phyloP scores from a whole-genome alignment of 23 tunicate genomes.

The Ciona savignyi region DNA sequence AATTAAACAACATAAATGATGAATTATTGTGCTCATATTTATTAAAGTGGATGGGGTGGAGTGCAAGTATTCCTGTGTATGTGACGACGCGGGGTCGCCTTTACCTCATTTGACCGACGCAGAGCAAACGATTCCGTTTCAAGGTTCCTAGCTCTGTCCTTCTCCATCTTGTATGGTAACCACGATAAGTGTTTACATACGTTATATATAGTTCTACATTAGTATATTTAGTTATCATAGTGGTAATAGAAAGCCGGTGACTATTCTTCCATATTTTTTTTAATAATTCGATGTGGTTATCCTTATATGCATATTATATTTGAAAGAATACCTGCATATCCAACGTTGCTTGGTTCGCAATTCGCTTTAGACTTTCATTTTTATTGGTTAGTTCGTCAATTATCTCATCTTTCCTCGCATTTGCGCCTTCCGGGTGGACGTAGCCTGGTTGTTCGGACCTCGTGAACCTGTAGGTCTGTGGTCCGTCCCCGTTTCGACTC shows the following conservation, averaged over 20 bases:
- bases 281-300: too few species aligned
- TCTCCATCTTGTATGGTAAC: background rate
- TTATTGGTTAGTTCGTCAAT: slow-evolving; percentile 19
- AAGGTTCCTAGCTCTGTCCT: background rate
- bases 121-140: background rate
- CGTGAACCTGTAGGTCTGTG: background rate
- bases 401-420: slow-evolving; percentile 12
- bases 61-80: too few species aligned
- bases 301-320: too few species aligned
- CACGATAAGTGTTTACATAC: too few species aligned
- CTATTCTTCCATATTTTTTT: too few species aligned
- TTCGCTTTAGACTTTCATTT: slow-evolving; percentile 32
- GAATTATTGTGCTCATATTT: too few species aligned
- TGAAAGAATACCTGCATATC: slow-evolving; percentile 26
- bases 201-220: too few species aligned
- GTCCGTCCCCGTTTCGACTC: background rate
- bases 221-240: too few species aligned
- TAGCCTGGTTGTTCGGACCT: background rate
- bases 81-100: too few species aligned
- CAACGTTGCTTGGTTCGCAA: slow-evolving; percentile 31
- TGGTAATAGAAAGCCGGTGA: too few species aligned
- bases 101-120: background rate
- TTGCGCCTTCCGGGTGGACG: background rate
- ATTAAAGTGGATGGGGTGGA: too few species aligned
- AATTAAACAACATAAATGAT: too few species aligned